Percentiles rank a stretch among this genome's conserved stretches.
Evolutionary conservation across 1,140 invertebrate genomes (phyloP).

Genomic region (Drosophila miranda): DNA sequence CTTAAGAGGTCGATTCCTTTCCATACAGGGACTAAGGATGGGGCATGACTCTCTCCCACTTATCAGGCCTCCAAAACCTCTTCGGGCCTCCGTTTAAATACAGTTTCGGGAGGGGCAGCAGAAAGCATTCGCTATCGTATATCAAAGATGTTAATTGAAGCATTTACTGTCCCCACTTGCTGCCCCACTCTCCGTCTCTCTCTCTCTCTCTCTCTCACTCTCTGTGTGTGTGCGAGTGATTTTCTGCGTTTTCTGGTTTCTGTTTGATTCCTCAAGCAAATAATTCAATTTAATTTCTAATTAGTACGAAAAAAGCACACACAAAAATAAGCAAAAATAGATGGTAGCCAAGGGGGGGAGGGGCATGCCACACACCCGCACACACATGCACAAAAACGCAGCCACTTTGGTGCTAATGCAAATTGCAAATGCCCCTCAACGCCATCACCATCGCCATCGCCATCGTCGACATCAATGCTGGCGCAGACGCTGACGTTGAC

Average conservation of each 20-base stretch:
- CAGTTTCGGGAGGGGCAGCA: too few relatives aligned
- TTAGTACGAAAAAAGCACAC: constrained; percentile 68
- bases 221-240: constrained; percentile 5
- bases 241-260: constrained; percentile 33
- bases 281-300: constrained; percentile 80
- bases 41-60: too few relatives aligned
- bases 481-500: constrained; percentile 4
- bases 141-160: constrained; percentile 38
- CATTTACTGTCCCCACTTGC: constrained; percentile 32
- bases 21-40: too few relatives aligned
- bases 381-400: constrained; percentile 57
- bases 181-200: neutral
- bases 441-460: constrained; percentile 4
- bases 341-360: constrained; percentile 1
- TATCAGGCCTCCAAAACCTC: too few relatives aligned
- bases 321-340: constrained; percentile 38
- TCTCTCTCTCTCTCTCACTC: neutral
- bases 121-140: too few relatives aligned
- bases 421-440: constrained; percentile 63
- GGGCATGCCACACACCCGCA: constrained; percentile 2
- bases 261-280: constrained; percentile 78
- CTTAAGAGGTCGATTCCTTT: too few relatives aligned
- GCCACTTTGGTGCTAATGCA: constrained; percentile 78
- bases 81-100: too few relatives aligned
- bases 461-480: constrained; percentile 5